These are phyloP conservation scores for Proisotoma minuta DNA, from an alignment of 2,888 invertebrate genomes.

Conservation along the genomic window DNA sequence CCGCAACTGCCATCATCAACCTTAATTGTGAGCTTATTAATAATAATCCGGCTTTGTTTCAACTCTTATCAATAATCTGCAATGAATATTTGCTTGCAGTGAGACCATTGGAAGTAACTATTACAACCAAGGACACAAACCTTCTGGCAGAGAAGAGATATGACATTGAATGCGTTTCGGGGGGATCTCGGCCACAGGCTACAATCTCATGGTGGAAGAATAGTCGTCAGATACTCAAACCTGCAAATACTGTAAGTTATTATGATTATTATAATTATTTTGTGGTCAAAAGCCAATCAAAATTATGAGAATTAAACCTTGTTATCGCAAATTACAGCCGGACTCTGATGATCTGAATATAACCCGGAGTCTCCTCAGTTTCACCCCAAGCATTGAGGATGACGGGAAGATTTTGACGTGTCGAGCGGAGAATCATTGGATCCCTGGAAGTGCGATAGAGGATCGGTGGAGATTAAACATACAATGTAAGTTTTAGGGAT, in stretches of 20 bases:
- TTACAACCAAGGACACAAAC: slow-evolving; percentile 74
- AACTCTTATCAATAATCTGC: neutral
- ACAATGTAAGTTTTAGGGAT: slow-evolving; percentile 80
- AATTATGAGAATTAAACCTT: too few species aligned
- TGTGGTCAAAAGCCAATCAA: too few species aligned
- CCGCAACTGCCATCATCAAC: slow-evolving; percentile 73
- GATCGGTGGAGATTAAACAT: slow-evolving; percentile 83
- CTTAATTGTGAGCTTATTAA: slow-evolving; percentile 70
- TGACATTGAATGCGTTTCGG: slow-evolving; percentile 79
- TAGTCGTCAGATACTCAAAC: slow-evolving; percentile 70
- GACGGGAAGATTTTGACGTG: slow-evolving; percentile 85
- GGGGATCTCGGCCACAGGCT: slow-evolving; percentile 80
- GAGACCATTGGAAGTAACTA: slow-evolving; percentile 49
- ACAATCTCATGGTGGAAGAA: slow-evolving; percentile 87
- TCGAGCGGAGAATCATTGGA: slow-evolving; percentile 79
- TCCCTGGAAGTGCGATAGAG: slow-evolving; percentile 74
- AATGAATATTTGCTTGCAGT: neutral
- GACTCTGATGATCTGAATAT: slow-evolving; percentile 72
- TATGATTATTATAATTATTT: too few species aligned
- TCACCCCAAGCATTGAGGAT: slow-evolving; percentile 78
- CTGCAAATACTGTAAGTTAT: slow-evolving; percentile 74
- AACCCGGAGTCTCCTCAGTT: slow-evolving; percentile 74
- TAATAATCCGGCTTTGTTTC: slow-evolving; percentile 29
- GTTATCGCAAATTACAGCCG: too few species aligned
- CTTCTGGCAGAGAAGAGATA: slow-evolving; percentile 74